A percentile compares a stretch with the other conserved stretches of the same genome.
phyloP scores from a whole-genome alignment of 2,888 invertebrate species.

The Kuschelorhynchus macadamiae region DNA sequence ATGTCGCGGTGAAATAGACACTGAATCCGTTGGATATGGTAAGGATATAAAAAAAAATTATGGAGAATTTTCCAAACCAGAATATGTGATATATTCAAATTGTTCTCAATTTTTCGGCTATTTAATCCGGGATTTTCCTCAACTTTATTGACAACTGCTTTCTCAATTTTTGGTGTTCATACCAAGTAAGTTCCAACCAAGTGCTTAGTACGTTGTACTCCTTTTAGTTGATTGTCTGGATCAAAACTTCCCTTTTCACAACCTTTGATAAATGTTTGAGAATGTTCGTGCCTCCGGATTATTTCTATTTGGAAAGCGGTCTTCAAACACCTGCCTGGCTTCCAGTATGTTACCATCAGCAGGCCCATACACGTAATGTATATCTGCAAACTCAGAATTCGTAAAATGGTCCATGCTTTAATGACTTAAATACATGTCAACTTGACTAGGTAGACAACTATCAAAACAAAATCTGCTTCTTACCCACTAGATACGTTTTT shows the following conservation, averaged over 20 bases:
- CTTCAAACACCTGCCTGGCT: conserved; percentile 15
- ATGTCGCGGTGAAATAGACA: neutral
- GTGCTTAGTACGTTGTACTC: no score
- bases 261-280: no score
- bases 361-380: conserved; percentile 13
- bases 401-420: conserved; percentile 1
- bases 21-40: conserved; percentile 4
- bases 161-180: neutral
- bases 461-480: no score
- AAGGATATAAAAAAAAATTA: conserved; percentile 7
- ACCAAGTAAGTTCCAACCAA: neutral
- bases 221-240: no score
- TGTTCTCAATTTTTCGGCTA: conserved; percentile 6
- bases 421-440: no score
- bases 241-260: no score
- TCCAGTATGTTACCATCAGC: conserved; percentile 8
- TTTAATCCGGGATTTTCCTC: conserved; percentile 1
- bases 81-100: conserved; percentile 13
- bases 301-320: conserved; percentile 6
- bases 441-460: no score
- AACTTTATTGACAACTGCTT: conserved; percentile 4
- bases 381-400: conserved; percentile 22
- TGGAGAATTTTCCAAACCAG: conserved; percentile 9
- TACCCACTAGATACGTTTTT: no score
- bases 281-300: conserved; percentile 14